Evolutionary conservation across 2,113 vertebrate genomes (phyloP), one percentile per base, ranked within the genome.

Genomic region (Pelobates fuscus): DNA sequence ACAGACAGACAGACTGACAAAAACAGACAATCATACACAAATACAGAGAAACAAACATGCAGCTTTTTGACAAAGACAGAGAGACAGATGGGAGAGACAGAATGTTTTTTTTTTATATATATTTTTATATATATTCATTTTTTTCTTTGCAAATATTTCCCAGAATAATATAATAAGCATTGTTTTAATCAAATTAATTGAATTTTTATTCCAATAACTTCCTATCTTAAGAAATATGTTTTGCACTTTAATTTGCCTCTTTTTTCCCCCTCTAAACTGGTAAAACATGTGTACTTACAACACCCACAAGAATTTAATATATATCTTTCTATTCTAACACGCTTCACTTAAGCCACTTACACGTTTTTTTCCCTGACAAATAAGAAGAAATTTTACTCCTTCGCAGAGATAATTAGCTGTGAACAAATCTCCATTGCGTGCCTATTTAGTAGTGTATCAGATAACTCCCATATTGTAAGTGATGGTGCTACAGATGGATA

Each of bases 401-500:
- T 52, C 20, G 7, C 32, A 70, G 8, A 61, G 26, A 37, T 71
- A 71, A 71, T 71, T 61, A 58, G 44, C 57, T 61, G 69, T 71
- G 57, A 61, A 46, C 20, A 60, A 70, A 26, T 57, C 52, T 46
- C 69, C 27, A 44, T 61, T 46, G 55, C 23, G 23, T 61, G 58
- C 46, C 69, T 71, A n/a, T 71, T 71, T 46, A 71, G 37, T 60
- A 29, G 69, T 46, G 12, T 46, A 71, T 71, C 69, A 15, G 25
- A 29, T 71, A 49, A 46, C 69, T 29, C 26, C 69, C 26, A 46
- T 71, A 46, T 61, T 44, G 1, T 60, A 44, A 46, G 44, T 41
- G 44, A 71, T 71, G 57, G 62, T 64, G 37, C 69, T 71, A 21
- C 26, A 21, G 69, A 71, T 71, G 69, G 37, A 61, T 32, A 60